phyloP scores from a whole-genome alignment of 2,113 vertebrate species.

The Pachycephala philippinensis region DNA sequence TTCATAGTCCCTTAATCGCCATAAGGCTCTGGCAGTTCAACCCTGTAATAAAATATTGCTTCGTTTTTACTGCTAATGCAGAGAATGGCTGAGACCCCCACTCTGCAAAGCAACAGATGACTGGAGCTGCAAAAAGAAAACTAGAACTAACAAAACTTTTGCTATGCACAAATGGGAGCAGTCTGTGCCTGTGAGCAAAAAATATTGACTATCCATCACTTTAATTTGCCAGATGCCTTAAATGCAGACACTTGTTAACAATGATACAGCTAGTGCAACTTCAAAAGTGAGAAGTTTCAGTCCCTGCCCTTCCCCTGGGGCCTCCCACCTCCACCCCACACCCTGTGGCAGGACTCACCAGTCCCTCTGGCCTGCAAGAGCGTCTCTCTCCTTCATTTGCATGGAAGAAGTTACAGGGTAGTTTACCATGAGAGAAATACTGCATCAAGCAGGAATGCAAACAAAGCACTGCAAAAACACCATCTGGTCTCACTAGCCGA shows the following conservation, averaged over 20 bases:
- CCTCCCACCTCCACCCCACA: conserved; percentile 13
- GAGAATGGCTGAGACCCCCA: background rate
- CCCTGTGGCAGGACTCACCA: background rate
- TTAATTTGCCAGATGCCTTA: background rate
- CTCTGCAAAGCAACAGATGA: background rate
- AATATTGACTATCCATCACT: background rate
- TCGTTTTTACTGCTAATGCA: background rate
- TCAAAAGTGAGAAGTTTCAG: conserved; percentile 24
- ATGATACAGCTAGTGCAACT: background rate
- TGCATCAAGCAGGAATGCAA: conserved; percentile 1
- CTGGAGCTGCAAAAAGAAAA: background rate
- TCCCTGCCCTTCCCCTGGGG: background rate
- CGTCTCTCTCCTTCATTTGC: conserved; percentile 9
- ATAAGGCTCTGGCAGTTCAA: background rate
- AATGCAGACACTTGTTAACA: background rate
- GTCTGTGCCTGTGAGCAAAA: background rate
- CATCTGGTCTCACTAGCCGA: background rate
- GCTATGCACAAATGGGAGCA: background rate
- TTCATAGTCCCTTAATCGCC: background rate
- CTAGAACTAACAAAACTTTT: background rate
- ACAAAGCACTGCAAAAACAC: background rate
- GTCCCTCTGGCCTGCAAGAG: background rate
- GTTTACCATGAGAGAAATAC: background rate
- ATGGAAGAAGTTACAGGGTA: conserved; percentile 3
- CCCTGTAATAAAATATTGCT: conserved; percentile 14